These are phyloP conservation scores for Helleia helle DNA, from an alignment of 2,888 invertebrate genomes.

Conservation along the genomic window DNA sequence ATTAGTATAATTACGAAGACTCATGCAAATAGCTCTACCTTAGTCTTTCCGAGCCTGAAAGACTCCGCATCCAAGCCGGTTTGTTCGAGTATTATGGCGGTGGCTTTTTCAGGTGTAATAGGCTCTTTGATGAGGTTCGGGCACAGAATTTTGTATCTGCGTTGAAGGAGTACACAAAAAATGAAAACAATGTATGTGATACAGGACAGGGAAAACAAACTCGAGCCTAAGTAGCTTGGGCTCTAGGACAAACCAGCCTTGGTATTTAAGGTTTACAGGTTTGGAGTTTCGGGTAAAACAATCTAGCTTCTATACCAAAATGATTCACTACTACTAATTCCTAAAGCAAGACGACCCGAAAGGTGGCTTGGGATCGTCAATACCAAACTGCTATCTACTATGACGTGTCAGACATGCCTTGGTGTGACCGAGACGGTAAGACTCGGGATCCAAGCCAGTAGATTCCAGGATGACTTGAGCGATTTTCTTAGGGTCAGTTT, in stretches of 20 bases:
- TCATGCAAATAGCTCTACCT: conserved; percentile 77
- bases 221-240: conserved; percentile 50
- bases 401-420: conserved; percentile 85
- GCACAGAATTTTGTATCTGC: conserved; percentile 99
- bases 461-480: conserved; percentile 87
- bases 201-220: conserved; percentile 39
- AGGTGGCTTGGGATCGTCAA: conserved; percentile 35
- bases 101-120: conserved; percentile 83
- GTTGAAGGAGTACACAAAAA: conserved; percentile 63
- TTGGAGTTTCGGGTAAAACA: conserved; percentile 27
- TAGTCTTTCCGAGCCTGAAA: conserved; percentile 95
- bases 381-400: conserved; percentile 50
- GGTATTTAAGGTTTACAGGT: conserved; percentile 28
- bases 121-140: conserved; percentile 87
- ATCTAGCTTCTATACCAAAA: conserved; percentile 33
- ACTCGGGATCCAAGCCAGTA: conserved; percentile 89
- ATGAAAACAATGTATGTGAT: conserved; percentile 40
- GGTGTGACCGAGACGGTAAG: conserved; percentile 97
- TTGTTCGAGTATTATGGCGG: conserved; percentile 86
- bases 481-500: conserved; percentile 86
- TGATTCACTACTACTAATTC: conserved; percentile 44
- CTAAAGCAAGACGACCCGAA: conserved; percentile 37
- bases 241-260: conserved; percentile 43
- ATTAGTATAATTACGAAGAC: conserved; percentile 15
- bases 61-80: conserved; percentile 93